Base-by-base conservation (phyloP, 2,797 vertebrate species). In the Hyperoplus immaculatus region DNA sequence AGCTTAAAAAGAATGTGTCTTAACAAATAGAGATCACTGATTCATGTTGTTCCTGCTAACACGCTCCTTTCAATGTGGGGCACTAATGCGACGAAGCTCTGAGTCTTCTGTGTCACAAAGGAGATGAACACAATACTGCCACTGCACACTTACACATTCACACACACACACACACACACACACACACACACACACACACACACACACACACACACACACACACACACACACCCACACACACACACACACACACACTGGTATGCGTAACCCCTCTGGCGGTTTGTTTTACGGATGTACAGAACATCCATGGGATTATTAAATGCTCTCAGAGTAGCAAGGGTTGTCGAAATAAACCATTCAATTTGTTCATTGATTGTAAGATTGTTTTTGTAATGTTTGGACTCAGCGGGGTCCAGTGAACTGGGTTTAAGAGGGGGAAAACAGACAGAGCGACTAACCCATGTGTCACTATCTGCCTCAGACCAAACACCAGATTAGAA, bases 401-500 rank as follows among this genome's bases (percentile, higher is more conserved):
- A 50, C 18, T 66, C 46, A 46, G 43, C 13, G 41, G 29, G 14
- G 67, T 55, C 53, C 56, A 67, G 69, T 62, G 79, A 62, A 54
- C 55, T 69, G 69, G 50, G 75, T 46, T 57, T 29, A 38, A 73
- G 64, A 39, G 45, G n/a, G 45, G n/a, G 60, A 56, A 75, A 49
- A 57, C 46, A 46, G 45, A 72, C 50, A 43, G 64, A 45, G 49
- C 42, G 2, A 47, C 80, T 76, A 11, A 4, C 50, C 76, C 36
- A 29, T 63, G 72, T 73, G 67, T 67, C 36, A 55, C 72, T 77
- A 60, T 56, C 58, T 72, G 56, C 67, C 67, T 73, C 29, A 12
- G 53, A 80, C 73, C 61, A 82, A 82, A 72, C 63, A 66, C 75
- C 73, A 74, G 56, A 77, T 73, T 77, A 73, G 73, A 65, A 59